A percentile compares a stretch with the other conserved stretches of the same genome.
Conservation (phyloP, 2,113 vertebrate genomes). For the Mixornis gularis region DNA sequence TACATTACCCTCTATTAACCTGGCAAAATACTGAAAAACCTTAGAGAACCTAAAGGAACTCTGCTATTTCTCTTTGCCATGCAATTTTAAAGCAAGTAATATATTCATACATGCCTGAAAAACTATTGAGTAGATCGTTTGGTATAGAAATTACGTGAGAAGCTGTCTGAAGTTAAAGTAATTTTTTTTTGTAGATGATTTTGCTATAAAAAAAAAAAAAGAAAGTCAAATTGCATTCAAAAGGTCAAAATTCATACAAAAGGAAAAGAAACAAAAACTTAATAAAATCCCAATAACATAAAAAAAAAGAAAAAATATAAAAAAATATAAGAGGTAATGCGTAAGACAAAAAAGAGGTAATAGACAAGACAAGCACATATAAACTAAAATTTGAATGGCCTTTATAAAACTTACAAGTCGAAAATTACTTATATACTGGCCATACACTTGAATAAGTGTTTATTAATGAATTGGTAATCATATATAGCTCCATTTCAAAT, state of each 20-base stretch:
- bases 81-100: neutral
- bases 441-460: neutral
- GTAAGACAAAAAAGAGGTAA: neutral
- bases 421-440: neutral
- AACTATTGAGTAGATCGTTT: neutral
- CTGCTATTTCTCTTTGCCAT: neutral
- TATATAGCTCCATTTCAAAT: neutral
- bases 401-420: neutral
- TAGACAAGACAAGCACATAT: neutral
- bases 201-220: neutral
- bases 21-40: constrained; percentile 18
- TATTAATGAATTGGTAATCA: neutral
- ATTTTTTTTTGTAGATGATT: neutral
- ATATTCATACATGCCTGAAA: neutral
- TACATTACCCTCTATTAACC: constrained; percentile 49
- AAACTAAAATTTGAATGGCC: neutral
- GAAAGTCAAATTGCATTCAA: too few relatives aligned
- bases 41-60: neutral
- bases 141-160: neutral
- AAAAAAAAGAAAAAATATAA: too few relatives aligned
- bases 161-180: neutral
- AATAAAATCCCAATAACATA: too few relatives aligned
- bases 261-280: too few relatives aligned
- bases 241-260: too few relatives aligned
- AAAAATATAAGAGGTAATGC: neutral